Percentiles rank a stretch among this genome's conserved stretches.
These are phyloP conservation scores for Limulus polyphemus DNA, from an alignment of 2,888 invertebrate genomes.

Conservation along the genomic window DNA sequence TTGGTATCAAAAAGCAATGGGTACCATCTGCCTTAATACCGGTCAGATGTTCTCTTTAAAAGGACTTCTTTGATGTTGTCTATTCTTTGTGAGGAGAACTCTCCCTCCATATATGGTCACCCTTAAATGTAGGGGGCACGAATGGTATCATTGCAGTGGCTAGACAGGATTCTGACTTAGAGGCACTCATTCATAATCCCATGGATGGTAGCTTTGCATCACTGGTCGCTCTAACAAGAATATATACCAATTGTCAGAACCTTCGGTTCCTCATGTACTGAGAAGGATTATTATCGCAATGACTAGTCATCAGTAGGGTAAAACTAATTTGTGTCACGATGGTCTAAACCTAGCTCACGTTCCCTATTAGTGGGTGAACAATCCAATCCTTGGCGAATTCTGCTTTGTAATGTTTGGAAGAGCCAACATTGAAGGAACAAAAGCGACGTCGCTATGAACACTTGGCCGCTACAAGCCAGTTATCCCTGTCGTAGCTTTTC, in stretches of 20 bases:
- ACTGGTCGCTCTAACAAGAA: conserved; percentile 49
- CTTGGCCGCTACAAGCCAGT: conserved; percentile 36
- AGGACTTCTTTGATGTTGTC: not conserved
- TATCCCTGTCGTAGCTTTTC: conserved; percentile 37
- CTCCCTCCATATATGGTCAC: conserved; percentile 36
- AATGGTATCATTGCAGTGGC: conserved; percentile 37
- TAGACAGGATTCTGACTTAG: conserved; percentile 51
- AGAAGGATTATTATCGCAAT: conserved; percentile 46
- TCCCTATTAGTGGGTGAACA: conserved; percentile 55
- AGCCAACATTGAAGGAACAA: conserved; percentile 53
- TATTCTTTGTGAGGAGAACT: conserved; percentile 33
- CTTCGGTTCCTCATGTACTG: conserved; percentile 47
- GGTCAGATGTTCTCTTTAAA: not conserved
- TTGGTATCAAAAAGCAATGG: not conserved
- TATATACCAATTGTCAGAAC: conserved; percentile 49
- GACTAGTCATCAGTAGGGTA: conserved; percentile 16
- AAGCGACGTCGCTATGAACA: conserved; percentile 35
- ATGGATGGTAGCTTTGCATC: conserved; percentile 53
- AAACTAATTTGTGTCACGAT: conserved; percentile 37
- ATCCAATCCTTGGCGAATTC: conserved; percentile 57
- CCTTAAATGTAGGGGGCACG: conserved; percentile 28
- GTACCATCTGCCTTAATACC: not conserved
- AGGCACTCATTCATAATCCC: conserved; percentile 47
- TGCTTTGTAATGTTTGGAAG: conserved; percentile 61
- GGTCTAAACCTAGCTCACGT: conserved; percentile 54